Conservation (phyloP, 2,113 vertebrate species). For the Pan troglodytes region NHGRI_mPanTro3-v2.1_pri NC_072403.2:36909001-36909500, state of each 20-base stretch:
- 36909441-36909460: background rate
- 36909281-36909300: background rate
- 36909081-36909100: fast-evolving
- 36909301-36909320: background rate
- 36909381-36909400: background rate
- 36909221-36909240: background rate
- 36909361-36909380: too few species aligned
- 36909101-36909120: too few species aligned
- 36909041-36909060: too few species aligned
- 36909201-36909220: background rate
- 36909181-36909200: too few species aligned
- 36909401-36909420: background rate
- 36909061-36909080: too few species aligned
- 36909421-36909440: fast-evolving
- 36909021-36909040: too few species aligned
- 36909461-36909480: too few species aligned
- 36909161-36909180: background rate
- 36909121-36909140: background rate
- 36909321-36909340: too few species aligned
- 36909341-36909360: too few species aligned
- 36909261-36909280: background rate
- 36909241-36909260: fast-evolving
- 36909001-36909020: too few species aligned
- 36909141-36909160: too few species aligned
- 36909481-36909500: too few species aligned